These are phyloP conservation scores for Etheostoma cragini DNA, from an alignment of 2,113 vertebrate species.

Conservation along the genomic window DNA sequence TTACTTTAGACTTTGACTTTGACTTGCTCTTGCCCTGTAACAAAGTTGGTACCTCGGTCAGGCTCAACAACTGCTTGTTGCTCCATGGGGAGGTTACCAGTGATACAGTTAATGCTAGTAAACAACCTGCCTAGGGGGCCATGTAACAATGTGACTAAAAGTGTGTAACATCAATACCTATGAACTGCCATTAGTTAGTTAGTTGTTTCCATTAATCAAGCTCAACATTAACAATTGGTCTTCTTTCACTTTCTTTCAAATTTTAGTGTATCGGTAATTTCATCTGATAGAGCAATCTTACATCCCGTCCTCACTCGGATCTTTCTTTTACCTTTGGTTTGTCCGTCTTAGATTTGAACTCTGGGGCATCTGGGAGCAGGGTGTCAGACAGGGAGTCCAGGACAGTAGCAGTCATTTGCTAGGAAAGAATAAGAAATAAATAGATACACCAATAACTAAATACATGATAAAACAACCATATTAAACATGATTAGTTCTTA, in stretches of 20 bases:
- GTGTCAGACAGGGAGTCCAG: slow-evolving; percentile 67
- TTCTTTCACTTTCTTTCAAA: not conserved
- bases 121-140: slow-evolving; percentile 33
- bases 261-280: not conserved
- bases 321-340: slow-evolving; percentile 77
- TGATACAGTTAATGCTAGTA: not conserved
- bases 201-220: not conserved
- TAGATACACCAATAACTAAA: too few relatives aligned
- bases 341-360: slow-evolving; percentile 69
- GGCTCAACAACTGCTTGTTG: not conserved
- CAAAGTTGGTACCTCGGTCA: slow-evolving; percentile 66
- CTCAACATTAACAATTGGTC: not conserved
- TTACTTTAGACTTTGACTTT: slow-evolving; percentile 85
- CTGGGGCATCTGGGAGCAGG: slow-evolving; percentile 57
- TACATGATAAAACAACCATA: not conserved
- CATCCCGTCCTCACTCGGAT: not conserved
- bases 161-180: not conserved
- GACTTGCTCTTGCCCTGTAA: slow-evolving; percentile 85
- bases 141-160: not conserved
- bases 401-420: slow-evolving; percentile 73
- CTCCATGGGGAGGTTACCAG: not conserved
- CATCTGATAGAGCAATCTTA: not conserved
- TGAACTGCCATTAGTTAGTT: not conserved
- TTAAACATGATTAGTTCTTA: not conserved
- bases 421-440: not conserved